Evolutionary conservation across 37 sponge, comb jelly and placozoan species (phyloP).

Genomic region (Hexactinellida sp.): DNA sequence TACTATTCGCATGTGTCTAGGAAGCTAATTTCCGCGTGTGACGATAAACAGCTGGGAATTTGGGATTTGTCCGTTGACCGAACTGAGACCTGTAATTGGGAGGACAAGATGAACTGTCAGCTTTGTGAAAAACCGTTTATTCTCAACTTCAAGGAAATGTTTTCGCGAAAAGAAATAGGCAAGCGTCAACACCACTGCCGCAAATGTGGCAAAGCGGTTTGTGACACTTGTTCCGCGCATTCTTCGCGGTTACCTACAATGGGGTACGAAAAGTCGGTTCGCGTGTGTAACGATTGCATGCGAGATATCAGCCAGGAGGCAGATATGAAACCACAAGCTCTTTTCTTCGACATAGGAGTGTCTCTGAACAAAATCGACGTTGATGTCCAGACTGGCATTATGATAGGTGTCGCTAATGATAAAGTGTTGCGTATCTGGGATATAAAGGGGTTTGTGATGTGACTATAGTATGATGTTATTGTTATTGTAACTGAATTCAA

Average conservation of each 20-base stretch:
- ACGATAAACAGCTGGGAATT: conserved; percentile 52
- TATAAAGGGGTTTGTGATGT: background rate
- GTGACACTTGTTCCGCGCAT: conserved; percentile 54
- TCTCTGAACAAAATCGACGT: background rate
- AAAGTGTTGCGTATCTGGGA: background rate
- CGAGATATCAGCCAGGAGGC: background rate
- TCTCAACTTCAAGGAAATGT: conserved; percentile 93
- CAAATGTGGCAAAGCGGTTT: conserved; percentile 86
- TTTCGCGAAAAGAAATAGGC: conserved; percentile 64
- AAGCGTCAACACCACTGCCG: conserved; percentile 88
- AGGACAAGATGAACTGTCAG: conserved; percentile 63
- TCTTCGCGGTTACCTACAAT: conserved; percentile 67
- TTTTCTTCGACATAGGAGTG: background rate
- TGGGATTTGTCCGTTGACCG: conserved; percentile 74
- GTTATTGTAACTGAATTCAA: background rate
- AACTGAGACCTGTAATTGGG: conserved; percentile 82
- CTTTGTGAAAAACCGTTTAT: conserved; percentile 85
- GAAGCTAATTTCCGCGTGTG: conserved; percentile 59
- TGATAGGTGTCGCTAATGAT: background rate
- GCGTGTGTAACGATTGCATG: conserved; percentile 82
- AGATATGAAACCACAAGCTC: background rate
- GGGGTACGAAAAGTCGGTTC: conserved; percentile 90
- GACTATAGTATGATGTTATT: background rate
- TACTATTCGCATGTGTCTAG: conserved; percentile 34
- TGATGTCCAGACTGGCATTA: background rate